Conservation (phyloP, 1,140 invertebrate species). For the Anoplolepis gracilipes region DNA sequence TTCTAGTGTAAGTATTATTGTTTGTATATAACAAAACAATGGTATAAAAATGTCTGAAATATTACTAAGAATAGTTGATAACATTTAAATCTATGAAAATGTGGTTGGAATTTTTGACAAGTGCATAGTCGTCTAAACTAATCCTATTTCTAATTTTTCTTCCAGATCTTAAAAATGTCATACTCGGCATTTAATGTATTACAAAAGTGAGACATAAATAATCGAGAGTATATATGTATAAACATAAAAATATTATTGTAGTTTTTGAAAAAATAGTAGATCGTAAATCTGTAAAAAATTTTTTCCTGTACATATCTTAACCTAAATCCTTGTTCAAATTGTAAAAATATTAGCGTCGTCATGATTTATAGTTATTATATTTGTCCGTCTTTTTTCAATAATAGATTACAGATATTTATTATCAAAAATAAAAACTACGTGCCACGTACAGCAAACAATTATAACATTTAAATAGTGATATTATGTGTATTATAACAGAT, state of each 20-base stretch:
- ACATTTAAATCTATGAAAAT: neutral
- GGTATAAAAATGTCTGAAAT: neutral
- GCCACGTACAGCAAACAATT: too few relatives aligned
- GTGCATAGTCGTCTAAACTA: neutral
- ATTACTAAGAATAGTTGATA: neutral
- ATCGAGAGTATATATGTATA: neutral
- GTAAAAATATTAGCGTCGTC: neutral
- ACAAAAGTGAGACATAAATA: conserved; percentile 41
- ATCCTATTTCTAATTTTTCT: neutral
- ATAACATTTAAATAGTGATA: too few relatives aligned
- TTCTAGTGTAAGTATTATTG: conserved; percentile 14
- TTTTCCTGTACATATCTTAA: neutral
- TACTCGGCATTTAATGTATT: conserved; percentile 60
- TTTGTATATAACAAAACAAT: neutral
- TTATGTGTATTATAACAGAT: too few relatives aligned
- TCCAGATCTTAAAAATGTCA: conserved; percentile 62
- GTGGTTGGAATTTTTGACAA: neutral
- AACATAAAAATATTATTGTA: neutral
- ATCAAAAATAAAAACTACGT: too few relatives aligned
- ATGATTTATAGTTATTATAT: neutral
- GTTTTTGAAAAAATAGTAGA: neutral
- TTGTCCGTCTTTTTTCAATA: too few relatives aligned
- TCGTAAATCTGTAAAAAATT: neutral
- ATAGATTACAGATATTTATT: too few relatives aligned
- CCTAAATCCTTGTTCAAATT: too few relatives aligned